phyloP scores from a whole-genome alignment of 2,797 vertebrate species.

The Vireo griseus region DNA sequence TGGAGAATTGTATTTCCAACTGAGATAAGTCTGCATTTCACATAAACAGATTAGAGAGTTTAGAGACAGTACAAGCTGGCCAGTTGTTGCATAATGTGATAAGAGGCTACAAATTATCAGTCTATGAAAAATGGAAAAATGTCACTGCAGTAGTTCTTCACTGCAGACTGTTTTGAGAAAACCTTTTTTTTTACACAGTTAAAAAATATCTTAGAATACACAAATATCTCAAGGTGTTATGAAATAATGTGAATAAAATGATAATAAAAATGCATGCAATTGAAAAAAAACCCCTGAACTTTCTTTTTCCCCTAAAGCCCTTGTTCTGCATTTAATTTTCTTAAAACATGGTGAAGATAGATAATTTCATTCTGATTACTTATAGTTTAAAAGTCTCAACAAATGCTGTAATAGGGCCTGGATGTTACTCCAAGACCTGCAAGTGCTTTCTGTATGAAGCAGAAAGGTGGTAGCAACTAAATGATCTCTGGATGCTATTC shows the following conservation, averaged over 20 bases:
- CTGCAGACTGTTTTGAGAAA: background rate
- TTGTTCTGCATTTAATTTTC: background rate
- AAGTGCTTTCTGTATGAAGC: background rate
- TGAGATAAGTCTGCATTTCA: background rate
- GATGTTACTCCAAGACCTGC: background rate
- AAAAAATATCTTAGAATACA: background rate
- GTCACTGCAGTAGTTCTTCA: background rate
- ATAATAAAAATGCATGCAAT: background rate
- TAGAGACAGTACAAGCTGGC: background rate
- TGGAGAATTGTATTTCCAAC: background rate
- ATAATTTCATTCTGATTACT: background rate
- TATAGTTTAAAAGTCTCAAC: background rate
- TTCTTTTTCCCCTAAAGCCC: rapidly evolving
- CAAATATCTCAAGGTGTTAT: background rate
- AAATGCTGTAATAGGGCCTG: background rate
- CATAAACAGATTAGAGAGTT: background rate
- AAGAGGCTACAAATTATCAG: background rate
- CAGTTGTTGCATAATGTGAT: background rate
- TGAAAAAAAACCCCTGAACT: background rate
- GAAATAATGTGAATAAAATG: background rate
- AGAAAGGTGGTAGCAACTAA: background rate
- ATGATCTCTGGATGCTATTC: background rate
- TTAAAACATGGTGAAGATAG: rapidly evolving
- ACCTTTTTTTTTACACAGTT: background rate
- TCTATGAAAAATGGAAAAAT: background rate